Base-by-base conservation (phyloP, 2,888 invertebrate genomes). In the Plebejus argus region DNA sequence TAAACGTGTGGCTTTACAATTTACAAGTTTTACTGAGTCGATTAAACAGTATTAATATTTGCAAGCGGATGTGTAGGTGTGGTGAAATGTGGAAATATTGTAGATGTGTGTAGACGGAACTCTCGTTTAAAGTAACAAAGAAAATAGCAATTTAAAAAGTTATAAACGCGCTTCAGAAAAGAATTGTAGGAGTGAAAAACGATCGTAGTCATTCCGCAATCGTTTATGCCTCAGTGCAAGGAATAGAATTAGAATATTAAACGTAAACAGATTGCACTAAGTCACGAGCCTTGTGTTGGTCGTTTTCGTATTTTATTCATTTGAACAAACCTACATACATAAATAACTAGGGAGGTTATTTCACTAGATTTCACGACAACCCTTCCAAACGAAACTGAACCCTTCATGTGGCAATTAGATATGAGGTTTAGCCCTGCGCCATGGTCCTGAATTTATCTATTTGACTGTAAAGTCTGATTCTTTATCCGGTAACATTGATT, bases 1-100 rank as follows among this genome's bases (percentile, higher is more conserved):
- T 66, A 66, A 66, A 66, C 28, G 18, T 74, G 49, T 53, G 28
- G 74, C 53, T 74, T 74, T 74, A 74, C 74, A 74, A 74, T 74
- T 74, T 74, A 74, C 74, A 74, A 49, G 45, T 72, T 72, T 39
- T 12, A 72, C 39, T n/a, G n/a, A 74, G 49, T 74, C 18, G 49
- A 72, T 72, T 74, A 74, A 53, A 53, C 23, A 7, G 15, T 49
- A 74, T 71, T 53, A 49, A 53, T 23, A 49, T 74, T 74, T 74
- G 23, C 20, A 45, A 23, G 72, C 23, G 23, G 66, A 66, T 10
- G 28, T 23, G 66, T 12, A 5, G 4, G 66, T 61, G 23, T 33
- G 8, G 6, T 66, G 23, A 66, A 66, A 66, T 23, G 66, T 66
- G 28, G 6, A 23, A 66, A 23, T 66, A 28, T 66, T 66, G 66